Evolutionary conservation across 2,888 invertebrate genomes (phyloP).

Genomic region (Oscheius sp.): DNA sequence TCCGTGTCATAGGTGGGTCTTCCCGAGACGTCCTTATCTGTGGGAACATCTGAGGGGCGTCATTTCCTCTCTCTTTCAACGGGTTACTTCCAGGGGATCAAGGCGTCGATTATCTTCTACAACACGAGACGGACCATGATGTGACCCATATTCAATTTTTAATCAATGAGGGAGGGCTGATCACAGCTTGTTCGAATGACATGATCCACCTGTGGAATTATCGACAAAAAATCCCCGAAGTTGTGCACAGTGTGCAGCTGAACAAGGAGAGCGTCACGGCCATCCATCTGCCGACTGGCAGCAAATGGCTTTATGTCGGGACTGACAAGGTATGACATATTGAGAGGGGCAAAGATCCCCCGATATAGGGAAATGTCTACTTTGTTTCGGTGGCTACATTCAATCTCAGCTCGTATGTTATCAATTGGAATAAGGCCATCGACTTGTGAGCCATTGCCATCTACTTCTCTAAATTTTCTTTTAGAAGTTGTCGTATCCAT

Average conservation of each 20-base stretch:
- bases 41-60: neutral
- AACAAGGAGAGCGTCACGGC: conserved; percentile 86
- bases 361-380: conserved; percentile 87
- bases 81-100: conserved; percentile 79
- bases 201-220: conserved; percentile 97
- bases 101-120: conserved; percentile 93
- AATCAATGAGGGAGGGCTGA: conserved; percentile 94
- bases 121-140: conserved; percentile 81
- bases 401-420: conserved; percentile 94
- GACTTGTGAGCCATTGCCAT: conserved; percentile 82
- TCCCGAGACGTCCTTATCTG: neutral
- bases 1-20: conserved; percentile 46
- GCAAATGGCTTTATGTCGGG: conserved; percentile 98
- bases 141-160: conserved; percentile 93
- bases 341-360: no score
- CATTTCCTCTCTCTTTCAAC: neutral
- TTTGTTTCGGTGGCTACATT: conserved; percentile 96
- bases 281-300: conserved; percentile 93
- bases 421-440: conserved; percentile 99
- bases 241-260: conserved; percentile 96
- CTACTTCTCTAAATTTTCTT: neutral
- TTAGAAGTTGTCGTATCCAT: conserved; percentile 82
- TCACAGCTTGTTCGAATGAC: conserved; percentile 95
- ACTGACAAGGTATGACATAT: conserved; percentile 81
- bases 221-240: conserved; percentile 79